Base-by-base conservation (phyloP, 2,113 vertebrate species). In the Serinus canaria region DNA sequence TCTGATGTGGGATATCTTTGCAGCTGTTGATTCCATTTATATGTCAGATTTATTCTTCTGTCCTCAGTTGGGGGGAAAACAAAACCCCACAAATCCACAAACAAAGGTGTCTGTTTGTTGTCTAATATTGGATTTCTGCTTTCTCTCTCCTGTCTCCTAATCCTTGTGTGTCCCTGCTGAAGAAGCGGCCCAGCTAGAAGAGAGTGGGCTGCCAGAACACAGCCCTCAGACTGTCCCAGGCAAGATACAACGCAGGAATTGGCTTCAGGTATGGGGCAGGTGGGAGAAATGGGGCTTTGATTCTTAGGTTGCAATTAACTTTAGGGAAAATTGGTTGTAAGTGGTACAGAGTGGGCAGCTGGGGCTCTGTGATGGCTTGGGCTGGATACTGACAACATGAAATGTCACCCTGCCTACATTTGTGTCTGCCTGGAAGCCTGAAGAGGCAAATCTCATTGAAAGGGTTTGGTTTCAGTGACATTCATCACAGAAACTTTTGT, bases 201-300 rank as follows among this genome's bases (percentile, higher is more conserved):
- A 97, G 62, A 94, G 93, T 20, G 97, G 97, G 37, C 67, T 92
- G 84, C 78, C 50, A 73, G 96, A 93, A 46, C 78, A 82, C 79
- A 96, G 97, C 96, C 97, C 98, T 22, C 98, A 95, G 88, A 98
- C 98, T 14, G 98, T 98, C 69, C 98, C 98, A 35, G 96, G 97
- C 91, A 99, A 98, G 96, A 97, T 96, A 67, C 98, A 98, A 55
- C 98, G 99, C 90, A 99, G 97, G 95, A 98, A 97, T 96, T 99
- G 99, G 99, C 97, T 98, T 68, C 98, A 99, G 99, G 99, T 99
- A 96, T 46, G 91, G 63, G 59, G n/a, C 46, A 49, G 27, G 35
- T 74, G n/a, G 46, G 49, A 92, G 37, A 18, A 52, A 46, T 35
- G 23, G 2, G 23, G 30, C 25, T 15, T 64, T 72, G 50, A 49